Evolutionary conservation across 1,140 invertebrate genomes (phyloP), one percentile per base, ranked within the genome.

Genomic region (Aphelinus certus): DNA sequence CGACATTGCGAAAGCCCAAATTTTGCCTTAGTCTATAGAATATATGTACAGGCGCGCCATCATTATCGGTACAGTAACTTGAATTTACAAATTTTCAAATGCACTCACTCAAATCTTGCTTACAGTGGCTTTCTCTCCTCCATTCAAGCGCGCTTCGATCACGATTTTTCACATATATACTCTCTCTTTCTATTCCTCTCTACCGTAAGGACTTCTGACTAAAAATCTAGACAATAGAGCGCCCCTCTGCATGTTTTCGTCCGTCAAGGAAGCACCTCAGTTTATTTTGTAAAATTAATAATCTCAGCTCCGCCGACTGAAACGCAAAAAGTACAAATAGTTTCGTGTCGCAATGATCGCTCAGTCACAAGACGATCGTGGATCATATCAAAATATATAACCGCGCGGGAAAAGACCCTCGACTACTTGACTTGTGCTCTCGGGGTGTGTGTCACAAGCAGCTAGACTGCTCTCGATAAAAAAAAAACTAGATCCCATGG

Each of bases 1-100:
- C 56, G 49, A 76, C 68, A 76, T 76, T 76, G 69, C 75, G 69
- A 76, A 76, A 76, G 69, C 69, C 75, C 69, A 76, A 76, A 76
- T 76, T 76, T 71, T 75, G 69, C 68, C 75, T 76, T 76, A 76
- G 53, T 55, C 75, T 76, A 76, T 65, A 71, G 47, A 71, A 75
- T 75, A 71, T 76, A 76, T 76, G 70, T 76, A 76, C 75, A 76
- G 75, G 57, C 42, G 63, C 74, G 74, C 63, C 68, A 48, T 70
- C 62, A 42, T 57, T 60, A 4, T 55, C 68, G 63, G 43, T 76
- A 76, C 58, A 76, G 62, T 71, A 76, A 71, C 75, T 76, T 71
- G 58, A 75, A 75, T 75, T 75, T 75, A 75, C 73, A 75, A 73
- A 60, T 73, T 73, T 73, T 60, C 57, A 53, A 64, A 71, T 45